Base-by-base conservation (phyloP, 1,140 invertebrate species). In the Zaprionus davidi region DNA sequence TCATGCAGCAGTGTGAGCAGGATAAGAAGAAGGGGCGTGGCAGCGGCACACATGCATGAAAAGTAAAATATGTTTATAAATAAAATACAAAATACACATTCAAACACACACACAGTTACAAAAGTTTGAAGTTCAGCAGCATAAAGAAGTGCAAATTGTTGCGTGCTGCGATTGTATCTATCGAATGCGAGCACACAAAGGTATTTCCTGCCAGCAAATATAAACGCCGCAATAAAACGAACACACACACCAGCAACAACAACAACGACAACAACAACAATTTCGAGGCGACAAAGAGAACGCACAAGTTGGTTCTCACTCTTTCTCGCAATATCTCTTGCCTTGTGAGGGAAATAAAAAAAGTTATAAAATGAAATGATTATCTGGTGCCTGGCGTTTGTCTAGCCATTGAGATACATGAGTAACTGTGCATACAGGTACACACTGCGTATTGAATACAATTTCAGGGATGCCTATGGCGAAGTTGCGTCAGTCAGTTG, bases 101-200 rank as follows among this genome's bases (percentile, higher is more conserved):
- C 11, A 31, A n/a, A 62, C 62, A 38, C 44, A 49, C 51, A 57
- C 66, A 41, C 49, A 11, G 38, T 55, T 71, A 62, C 44, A 78
- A 78, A 87, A 88, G 81, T 87, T 87, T 87, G 84, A 87, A 87
- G 84, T 90, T 90, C 71, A 65, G 60, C 76, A 76, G 75, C 85
- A 90, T 90, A 90, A 90, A 90, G 85, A 90, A 90, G 85, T 90
- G 85, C 85, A 90, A 90, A 90, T 90, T 90, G 85, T 90, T 90
- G 85, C 85, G 85, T 90, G 85, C 59, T 90, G 76, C 85, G 85
- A 88, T 88, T 88, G 84, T 90, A 88, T 88, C 85, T 88, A 90
- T 88, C 85, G 84, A 87, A 88, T 85, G 70, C 71, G 82, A 77
- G 82, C 82, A 76, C 79, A 85, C 82, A 84, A 85, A 85, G 82